These are phyloP conservation scores for Tetragnatha montana DNA, from an alignment of 2,888 invertebrate species.

Conservation along the genomic window DNA sequence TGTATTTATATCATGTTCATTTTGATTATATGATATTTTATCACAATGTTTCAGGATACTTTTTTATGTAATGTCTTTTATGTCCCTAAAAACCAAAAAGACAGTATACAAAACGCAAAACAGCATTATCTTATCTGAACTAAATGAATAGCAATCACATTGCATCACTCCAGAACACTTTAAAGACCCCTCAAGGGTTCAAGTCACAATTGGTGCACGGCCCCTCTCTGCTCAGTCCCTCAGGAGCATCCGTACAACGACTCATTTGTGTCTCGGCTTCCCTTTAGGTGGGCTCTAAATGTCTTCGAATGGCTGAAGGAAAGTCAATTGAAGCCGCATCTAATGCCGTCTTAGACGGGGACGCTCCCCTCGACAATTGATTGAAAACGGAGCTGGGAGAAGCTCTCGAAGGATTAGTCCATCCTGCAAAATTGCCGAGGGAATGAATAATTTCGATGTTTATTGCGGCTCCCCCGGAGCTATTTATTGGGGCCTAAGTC, in stretches of 20 bases:
- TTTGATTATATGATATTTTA: too few relatives aligned
- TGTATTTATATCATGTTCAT: too few relatives aligned
- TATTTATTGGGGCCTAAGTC: not conserved
- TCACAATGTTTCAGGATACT: too few relatives aligned
- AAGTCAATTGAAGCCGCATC: slow-evolving; percentile 38
- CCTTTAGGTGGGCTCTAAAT: slow-evolving; percentile 27
- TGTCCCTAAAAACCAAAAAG: too few relatives aligned
- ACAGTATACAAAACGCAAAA: too few relatives aligned
- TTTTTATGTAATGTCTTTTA: too few relatives aligned
- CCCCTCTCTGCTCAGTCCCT: slow-evolving; percentile 15
- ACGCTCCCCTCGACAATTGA: slow-evolving; percentile 32
- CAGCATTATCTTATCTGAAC: too few relatives aligned
- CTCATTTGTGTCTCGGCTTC: slow-evolving; percentile 41
- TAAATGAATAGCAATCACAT: too few relatives aligned
- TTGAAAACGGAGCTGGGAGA: slow-evolving; percentile 33
- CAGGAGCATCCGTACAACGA: slow-evolving; percentile 28
- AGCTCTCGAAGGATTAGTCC: slow-evolving; percentile 3
- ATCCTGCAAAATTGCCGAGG: not conserved
- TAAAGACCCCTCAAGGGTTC: not conserved
- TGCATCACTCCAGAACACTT: too few relatives aligned
- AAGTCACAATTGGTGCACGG: not conserved
- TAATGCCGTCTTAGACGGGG: slow-evolving; percentile 34
- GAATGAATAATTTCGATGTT: not conserved
- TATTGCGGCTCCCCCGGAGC: not conserved
- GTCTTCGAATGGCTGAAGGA: slow-evolving; percentile 31